Percentiles rank a stretch among this genome's conserved stretches.
Conservation (phyloP, 2,888 invertebrate genomes). For the Drosophila borealis region DNA sequence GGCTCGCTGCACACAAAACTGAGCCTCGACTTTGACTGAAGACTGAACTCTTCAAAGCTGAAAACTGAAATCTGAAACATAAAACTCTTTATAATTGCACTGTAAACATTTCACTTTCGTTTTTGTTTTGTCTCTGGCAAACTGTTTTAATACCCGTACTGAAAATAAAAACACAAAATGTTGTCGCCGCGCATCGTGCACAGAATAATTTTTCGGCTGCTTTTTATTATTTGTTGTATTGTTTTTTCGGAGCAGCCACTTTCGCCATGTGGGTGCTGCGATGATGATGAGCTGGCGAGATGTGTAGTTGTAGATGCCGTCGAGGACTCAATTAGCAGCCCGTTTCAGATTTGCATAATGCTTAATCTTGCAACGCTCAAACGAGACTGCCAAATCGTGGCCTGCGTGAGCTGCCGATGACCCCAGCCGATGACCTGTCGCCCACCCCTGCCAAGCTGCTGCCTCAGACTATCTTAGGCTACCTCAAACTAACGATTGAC, state of each 20-base stretch:
- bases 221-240: conserved; percentile 15
- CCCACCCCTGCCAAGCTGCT: background rate
- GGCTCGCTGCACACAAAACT: conserved; percentile 70
- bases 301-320: conserved; percentile 11
- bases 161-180: conserved; percentile 41
- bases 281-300: conserved; percentile 7
- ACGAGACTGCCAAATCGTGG: conserved; percentile 44
- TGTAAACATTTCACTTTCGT: conserved; percentile 79
- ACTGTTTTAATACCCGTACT: conserved; percentile 49
- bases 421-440: conserved; percentile 39
- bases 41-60: conserved; percentile 7
- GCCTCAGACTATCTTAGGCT: background rate
- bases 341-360: conserved; percentile 51
- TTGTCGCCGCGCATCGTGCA: conserved; percentile 73
- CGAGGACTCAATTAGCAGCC: conserved; percentile 59
- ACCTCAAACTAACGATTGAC: conserved; percentile 27
- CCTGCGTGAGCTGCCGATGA: conserved; percentile 40
- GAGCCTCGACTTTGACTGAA: conserved; percentile 27
- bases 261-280: conserved; percentile 73
- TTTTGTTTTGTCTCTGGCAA: conserved; percentile 42
- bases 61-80: conserved; percentile 64
- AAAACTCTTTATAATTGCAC: conserved; percentile 81
- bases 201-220: conserved; percentile 70
- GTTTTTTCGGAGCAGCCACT: conserved; percentile 41
- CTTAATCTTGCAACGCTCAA: conserved; percentile 14